Percentiles rank a stretch among this genome's conserved stretches.
phyloP scores from a whole-genome alignment of 2,888 invertebrate genomes.

The Cantharis nigra region DNA sequence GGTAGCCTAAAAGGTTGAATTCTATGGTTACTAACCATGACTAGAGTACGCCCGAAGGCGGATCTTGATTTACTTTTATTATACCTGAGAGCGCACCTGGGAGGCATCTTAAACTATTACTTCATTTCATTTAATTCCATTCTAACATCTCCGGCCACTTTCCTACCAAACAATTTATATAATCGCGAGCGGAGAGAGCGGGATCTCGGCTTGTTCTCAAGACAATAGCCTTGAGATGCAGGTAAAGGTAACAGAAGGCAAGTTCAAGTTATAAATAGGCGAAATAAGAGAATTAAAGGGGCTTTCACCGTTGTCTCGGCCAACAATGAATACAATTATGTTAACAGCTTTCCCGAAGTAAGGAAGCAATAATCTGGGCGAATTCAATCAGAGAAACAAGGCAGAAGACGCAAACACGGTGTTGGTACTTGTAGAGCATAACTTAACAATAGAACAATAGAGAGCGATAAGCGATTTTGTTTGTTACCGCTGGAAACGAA shows the following conservation, averaged over 20 bases:
- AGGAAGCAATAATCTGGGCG: neutral
- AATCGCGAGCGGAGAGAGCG: neutral
- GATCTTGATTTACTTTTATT: conserved; percentile 22
- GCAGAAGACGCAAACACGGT: conserved; percentile 24
- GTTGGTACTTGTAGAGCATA: conserved; percentile 23
- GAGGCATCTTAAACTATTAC: neutral
- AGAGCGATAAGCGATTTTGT: conserved; percentile 14
- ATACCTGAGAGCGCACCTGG: conserved; percentile 7
- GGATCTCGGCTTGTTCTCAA: neutral
- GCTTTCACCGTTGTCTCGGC: neutral
- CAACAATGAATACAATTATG: neutral
- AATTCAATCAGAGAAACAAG: conserved; percentile 11
- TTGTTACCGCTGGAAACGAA: neutral
- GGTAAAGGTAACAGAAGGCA: neutral
- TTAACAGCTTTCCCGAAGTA: neutral
- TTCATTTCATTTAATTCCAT: neutral
- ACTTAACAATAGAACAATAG: conserved; percentile 32
- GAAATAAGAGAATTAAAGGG: neutral
- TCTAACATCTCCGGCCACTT: neutral
- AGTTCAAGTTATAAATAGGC: neutral
- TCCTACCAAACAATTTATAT: neutral
- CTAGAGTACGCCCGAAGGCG: conserved; percentile 32
- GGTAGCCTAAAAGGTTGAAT: conserved; percentile 30
- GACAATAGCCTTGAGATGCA: neutral
- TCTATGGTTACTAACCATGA: conserved; percentile 29